A percentile compares a stretch with the other conserved stretches of the same genome.
phyloP scores from a whole-genome alignment of 2,797 vertebrate genomes.

The Garrulus glandarius region DNA sequence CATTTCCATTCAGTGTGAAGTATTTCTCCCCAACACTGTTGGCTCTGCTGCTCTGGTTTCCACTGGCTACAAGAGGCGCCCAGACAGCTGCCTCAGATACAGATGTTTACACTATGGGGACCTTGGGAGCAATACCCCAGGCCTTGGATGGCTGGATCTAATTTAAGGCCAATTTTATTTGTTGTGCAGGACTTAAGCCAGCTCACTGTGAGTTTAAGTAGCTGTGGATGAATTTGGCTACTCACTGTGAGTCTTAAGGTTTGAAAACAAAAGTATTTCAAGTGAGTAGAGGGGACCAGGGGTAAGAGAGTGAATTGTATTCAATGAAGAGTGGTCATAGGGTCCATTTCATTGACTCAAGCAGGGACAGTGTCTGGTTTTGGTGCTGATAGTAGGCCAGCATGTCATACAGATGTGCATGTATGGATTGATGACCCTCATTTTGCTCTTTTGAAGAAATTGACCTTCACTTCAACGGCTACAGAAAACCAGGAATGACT shows the following conservation, averaged over 20 bases:
- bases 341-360: neutral
- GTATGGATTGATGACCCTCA: neutral
- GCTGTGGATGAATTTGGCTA: neutral
- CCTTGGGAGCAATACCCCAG: neutral
- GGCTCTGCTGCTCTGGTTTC: neutral
- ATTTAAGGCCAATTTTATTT: neutral
- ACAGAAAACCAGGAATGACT: neutral
- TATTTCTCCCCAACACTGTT: neutral
- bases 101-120: neutral
- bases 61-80: neutral
- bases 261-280: neutral
- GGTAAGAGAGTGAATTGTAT: neutral
- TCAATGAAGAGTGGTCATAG: neutral
- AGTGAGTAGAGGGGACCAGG: neutral
- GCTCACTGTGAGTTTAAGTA: neutral
- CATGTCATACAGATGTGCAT: neutral
- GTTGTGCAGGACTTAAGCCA: neutral
- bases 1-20: accelerated
- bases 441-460: neutral
- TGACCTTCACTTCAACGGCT: neutral
- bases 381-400: neutral
- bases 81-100: neutral
- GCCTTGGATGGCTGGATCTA: neutral
- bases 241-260: neutral
- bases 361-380: neutral